Evolutionary conservation across 2,888 invertebrate species (phyloP), one percentile per base, ranked within the genome.

Genomic region (Cyclophora punctaria): DNA sequence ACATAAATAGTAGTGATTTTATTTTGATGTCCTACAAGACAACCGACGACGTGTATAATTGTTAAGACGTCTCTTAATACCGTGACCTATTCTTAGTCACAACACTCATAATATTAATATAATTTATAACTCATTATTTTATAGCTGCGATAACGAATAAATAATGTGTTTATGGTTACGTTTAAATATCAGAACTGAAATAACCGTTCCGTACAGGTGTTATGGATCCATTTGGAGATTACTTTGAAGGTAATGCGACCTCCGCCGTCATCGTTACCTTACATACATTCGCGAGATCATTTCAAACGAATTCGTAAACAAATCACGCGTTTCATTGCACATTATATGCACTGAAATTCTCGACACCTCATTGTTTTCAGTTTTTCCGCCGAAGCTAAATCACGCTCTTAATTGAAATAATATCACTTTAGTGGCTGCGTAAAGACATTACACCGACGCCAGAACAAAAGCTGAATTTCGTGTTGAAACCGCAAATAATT

Each of bases 11-110:
- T 79, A 78, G 78, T 83, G 75, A 85, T 87, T 82, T 88, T 85
- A 84, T 87, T 87, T 84, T 87, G 78, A 83, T 86, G 87, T 87
- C 81, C 62, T 83, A 85, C 85, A 86, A 77, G 86, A 83, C 83
- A 80, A 76, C 72, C 75, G 86, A 86, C 78, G 86, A 86, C 82
- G 73, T 78, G 76, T 81, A 75, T 83, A 84, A 86, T 84, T 82
- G 84, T 83, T 75, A 62, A 66, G 76, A 78, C 75, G 74, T 76
- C 69, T 71, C 73, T 76, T 80, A 78, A 81, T 81, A 74, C 70
- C 62, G 59, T 68, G 56, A 66, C 66, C 78, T 83, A 81, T 82
- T 81, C 74, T 79, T 73, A 78, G 80, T 74, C 73, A 71, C 73
- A 81, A 78, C 67, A 73, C 63, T 75, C 61, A 69, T 74, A 64